phyloP scores from a whole-genome alignment of 2,113 vertebrate species.

The Diadophis punctatus region DNA sequence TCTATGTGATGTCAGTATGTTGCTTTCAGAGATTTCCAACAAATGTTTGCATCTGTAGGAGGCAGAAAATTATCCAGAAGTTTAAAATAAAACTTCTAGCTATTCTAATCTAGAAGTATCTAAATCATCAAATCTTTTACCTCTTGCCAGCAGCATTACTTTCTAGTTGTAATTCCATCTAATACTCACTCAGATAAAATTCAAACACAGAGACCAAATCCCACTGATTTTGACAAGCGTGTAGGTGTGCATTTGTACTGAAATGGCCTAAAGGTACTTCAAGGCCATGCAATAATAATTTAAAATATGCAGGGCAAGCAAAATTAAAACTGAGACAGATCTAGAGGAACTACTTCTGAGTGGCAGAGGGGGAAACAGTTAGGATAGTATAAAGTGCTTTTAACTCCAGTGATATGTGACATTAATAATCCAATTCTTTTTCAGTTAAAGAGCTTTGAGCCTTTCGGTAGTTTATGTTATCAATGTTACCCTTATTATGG shows the following conservation, averaged over 20 bases:
- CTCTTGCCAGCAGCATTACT: neutral
- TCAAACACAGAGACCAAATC: neutral
- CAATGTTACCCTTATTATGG: fast-evolving
- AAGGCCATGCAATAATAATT: neutral
- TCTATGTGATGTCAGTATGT: neutral
- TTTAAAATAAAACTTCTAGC: constrained; percentile 6
- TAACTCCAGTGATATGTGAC: neutral
- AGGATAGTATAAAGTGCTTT: neutral
- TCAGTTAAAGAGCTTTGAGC: neutral
- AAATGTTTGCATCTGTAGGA: neutral
- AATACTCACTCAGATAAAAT: constrained; percentile 20
- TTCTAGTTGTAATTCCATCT: constrained; percentile 25
- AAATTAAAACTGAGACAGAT: neutral
- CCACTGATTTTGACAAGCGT: neutral
- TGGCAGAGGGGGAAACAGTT: neutral
- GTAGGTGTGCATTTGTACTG: neutral
- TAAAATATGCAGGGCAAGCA: neutral
- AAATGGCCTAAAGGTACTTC: neutral
- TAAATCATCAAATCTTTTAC: neutral
- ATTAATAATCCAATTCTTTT: neutral
- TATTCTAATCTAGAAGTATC: neutral
- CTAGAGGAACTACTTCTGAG: neutral
- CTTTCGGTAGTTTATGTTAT: neutral
- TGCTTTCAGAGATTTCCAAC: neutral
- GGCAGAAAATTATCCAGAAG: neutral